phyloP scores from a whole-genome alignment of 2,797 vertebrate species.

The Pachyuromys duprasi region DNA sequence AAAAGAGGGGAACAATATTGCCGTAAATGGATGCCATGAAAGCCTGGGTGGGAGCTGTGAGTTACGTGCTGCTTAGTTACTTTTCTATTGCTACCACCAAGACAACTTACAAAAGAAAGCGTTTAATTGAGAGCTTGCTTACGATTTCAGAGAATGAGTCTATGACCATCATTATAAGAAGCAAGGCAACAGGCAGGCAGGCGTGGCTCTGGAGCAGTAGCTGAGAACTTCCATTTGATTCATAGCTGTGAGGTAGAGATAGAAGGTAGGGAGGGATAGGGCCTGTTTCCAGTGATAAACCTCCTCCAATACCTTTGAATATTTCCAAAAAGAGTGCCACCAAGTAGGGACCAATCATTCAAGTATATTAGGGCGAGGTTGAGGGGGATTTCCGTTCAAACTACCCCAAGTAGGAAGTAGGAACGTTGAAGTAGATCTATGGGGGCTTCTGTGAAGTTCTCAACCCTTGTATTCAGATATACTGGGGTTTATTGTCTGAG shows the following conservation, averaged over 20 bases:
- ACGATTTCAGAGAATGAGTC: neutral
- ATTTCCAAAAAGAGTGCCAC: neutral
- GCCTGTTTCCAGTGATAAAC: neutral
- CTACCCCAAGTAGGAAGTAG: neutral
- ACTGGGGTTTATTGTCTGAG: neutral
- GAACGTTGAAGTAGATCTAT: neutral
- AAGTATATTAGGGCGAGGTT: neutral
- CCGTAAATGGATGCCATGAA: accelerated
- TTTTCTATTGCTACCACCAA: neutral
- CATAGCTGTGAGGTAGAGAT: no score
- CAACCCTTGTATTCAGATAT: no score
- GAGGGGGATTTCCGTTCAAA: neutral
- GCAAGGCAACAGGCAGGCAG: neutral
- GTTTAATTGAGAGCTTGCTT: neutral
- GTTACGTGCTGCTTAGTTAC: neutral
- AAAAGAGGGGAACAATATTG: neutral
- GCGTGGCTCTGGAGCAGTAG: no score
- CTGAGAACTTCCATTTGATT: neutral
- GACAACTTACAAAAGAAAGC: neutral
- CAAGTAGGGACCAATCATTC: neutral
- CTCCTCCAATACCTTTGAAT: neutral
- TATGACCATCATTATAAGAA: neutral
- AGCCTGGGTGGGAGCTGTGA: neutral
- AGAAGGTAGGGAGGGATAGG: neutral
- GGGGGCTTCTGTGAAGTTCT: neutral